phyloP scores from a whole-genome alignment of 2,113 vertebrate genomes.

The Scomber colias region DNA sequence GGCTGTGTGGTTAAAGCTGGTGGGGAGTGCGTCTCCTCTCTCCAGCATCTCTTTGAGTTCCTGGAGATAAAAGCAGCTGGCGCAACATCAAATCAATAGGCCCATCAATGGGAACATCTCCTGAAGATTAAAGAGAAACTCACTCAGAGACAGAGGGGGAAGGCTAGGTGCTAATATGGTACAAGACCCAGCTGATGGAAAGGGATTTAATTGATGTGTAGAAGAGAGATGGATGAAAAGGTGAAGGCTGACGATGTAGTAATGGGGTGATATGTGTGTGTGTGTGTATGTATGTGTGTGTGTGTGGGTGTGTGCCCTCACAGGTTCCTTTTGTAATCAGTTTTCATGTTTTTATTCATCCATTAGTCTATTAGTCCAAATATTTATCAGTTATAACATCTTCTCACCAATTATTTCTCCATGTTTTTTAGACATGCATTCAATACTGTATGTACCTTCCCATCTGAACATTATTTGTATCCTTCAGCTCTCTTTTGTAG shows the following conservation, averaged over 20 bases:
- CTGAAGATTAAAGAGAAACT: constrained; percentile 86
- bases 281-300: not conserved
- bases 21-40: constrained; percentile 47
- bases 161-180: constrained; percentile 69
- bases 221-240: constrained; percentile 69
- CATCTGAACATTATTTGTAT: constrained; percentile 3
- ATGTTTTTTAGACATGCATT: constrained; percentile 1
- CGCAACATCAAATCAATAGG: constrained; percentile 85
- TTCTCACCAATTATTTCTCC: constrained; percentile 12
- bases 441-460: not conserved
- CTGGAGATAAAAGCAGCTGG: constrained; percentile 83
- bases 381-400: constrained; percentile 28
- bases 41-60: constrained; percentile 74
- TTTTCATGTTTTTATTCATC: constrained; percentile 25
- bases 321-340: constrained; percentile 33
- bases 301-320: not conserved
- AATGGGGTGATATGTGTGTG: constrained; percentile 40
- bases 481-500: constrained; percentile 29
- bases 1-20: constrained; percentile 30
- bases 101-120: constrained; percentile 84
- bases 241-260: constrained; percentile 54
- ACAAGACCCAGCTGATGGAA: constrained; percentile 64
- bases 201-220: constrained; percentile 81
- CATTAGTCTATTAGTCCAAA: constrained; percentile 49
- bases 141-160: constrained; percentile 52